Base-by-base conservation (phyloP, 1,140 invertebrate genomes). In the Ceratosolen solmsi region DNA sequence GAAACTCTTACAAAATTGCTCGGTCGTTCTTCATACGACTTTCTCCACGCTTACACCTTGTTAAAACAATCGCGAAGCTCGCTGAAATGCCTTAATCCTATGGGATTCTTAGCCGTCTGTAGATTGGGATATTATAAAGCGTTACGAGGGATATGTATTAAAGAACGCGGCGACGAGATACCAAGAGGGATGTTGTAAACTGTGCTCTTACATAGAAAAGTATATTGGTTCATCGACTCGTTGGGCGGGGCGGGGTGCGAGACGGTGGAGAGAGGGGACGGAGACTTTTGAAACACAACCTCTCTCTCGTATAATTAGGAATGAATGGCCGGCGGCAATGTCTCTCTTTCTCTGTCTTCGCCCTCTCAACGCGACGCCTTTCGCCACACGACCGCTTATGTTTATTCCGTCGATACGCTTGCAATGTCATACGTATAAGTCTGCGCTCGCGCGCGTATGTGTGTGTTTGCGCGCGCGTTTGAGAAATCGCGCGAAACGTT, bases 181-280 rank as follows among this genome's bases (percentile, higher is more conserved):
- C 77, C 68, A 84, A 49, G 73, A 83, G 83, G 87, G 85, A 87
- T 89, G 88, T 89, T 86, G 89, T 85, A 89, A 91, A 89, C 82
- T 71, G n/a, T n/a, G 25, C 63, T 36, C 17, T 15, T 30, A n/a
- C n/a, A n/a, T n/a, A 63, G 1, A 41, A 41, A 90, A 89, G 88
- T 87, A 89, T 90, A 90, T 91, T 90, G 89, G 89, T 90, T 90
- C 89, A 90, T 90, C 89, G 89, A 89, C 88, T 88, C 58, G n/a
- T 20, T 22, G n/a, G 54, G 54, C 15, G 54, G 54, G 54, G n/a
- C 4, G 54, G 54, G 3, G 25, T 63, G 27, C 33, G 82, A 82
- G 73, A 78, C 83, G 83, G n/a, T 25, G 60, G 41, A 46, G 5
- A 7, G 41, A 13, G 41, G 41, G 41, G 41, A 46, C 5, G 41